Evolutionary conservation across 92 coral and sea anemone genomes (phyloP), one percentile per base, ranked within the genome.

Genomic region (Palythoa grandis): DNA sequence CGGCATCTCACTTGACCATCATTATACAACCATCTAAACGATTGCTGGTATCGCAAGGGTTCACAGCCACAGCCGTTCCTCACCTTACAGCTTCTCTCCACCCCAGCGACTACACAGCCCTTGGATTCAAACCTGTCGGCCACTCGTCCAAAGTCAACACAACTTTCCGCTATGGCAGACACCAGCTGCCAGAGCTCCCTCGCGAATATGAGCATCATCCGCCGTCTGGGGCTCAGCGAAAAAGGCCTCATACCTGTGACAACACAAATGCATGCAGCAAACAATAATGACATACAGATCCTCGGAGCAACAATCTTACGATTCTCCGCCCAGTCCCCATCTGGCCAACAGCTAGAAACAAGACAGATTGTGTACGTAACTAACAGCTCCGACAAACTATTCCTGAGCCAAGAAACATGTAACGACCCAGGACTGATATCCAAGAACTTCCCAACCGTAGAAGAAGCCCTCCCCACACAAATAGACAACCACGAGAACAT

Each of bases 151-250:
- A n/a, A 47, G 48, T 7, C 74, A 40, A 71, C 22, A 3, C 25
- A 50, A 65, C 60, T 87, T 9, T 7, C 79, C 13, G 89, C 89
- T 74, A 87, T 69, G 89, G 79, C 89, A 3, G 89, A 76, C 74
- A 86, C 76, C 17, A 25, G 29, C 70, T 65, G 29, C 35, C 70
- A 65, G 70, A 65, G 70, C 35, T 65, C 47, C 24, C 74, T 73
- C 19, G 78, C 76, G 3, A 71, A 40, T 37, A n/a, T 70, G 74
- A 70, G 74, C 74, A 35, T 71, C 76, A 71, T 71, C 48, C n/a
- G n/a, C 40, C 10, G 52, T 50, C 50, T 71, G 11, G 52, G 20
- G 10, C 52, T 71, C 50, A 35, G 48, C 29, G 76, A 71, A 57
- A 15, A 57, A 57, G 63, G 7, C 16, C 16, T 57, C 17, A 57